Evolutionary conservation across 2,113 vertebrate genomes (phyloP).

Genomic region (Tragelaphus scriptus): DNA sequence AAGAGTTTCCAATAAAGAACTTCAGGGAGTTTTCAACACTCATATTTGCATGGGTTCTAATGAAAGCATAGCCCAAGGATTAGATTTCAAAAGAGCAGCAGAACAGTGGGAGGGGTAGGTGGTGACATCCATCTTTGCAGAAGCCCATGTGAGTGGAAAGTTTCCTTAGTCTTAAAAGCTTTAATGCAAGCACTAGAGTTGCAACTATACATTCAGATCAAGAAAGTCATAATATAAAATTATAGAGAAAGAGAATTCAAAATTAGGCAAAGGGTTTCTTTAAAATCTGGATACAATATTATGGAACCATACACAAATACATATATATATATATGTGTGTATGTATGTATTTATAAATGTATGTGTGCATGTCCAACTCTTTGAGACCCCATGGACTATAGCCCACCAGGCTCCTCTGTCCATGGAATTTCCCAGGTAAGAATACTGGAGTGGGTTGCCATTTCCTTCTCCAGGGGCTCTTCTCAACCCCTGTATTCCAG

Average conservation of each 20-base stretch:
- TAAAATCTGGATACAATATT: neutral
- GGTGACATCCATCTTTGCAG: neutral
- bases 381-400: neutral
- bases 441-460: neutral
- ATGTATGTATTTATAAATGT: neutral
- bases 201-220: neutral
- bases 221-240: neutral
- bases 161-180: neutral
- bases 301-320: neutral
- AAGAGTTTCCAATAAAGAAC: neutral
- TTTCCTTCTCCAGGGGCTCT: neutral
- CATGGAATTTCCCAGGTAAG: neutral
- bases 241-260: neutral
- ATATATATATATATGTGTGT: neutral
- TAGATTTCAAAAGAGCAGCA: conserved; percentile 9
- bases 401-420: neutral
- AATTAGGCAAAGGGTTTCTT: neutral
- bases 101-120: neutral
- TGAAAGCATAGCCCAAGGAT: neutral
- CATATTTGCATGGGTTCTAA: neutral
- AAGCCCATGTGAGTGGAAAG: neutral
- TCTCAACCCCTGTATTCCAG: neutral
- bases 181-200: neutral
- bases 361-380: neutral
- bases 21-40: neutral